Percentiles rank a stretch among this genome's conserved stretches.
Conservation (phyloP, 2,113 vertebrate genomes). For the Chaetodon trifascialis region DNA sequence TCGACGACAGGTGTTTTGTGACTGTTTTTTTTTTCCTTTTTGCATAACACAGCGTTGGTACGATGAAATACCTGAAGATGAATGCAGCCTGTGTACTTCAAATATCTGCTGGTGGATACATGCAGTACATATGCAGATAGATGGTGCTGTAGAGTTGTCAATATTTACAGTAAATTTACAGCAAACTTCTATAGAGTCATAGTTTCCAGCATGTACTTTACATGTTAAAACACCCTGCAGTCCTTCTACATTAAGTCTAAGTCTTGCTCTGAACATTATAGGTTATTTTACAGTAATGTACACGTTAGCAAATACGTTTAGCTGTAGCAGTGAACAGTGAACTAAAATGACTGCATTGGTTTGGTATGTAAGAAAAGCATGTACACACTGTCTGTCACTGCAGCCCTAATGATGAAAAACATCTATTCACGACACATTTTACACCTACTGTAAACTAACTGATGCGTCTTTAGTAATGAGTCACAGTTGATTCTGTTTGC, state of each 20-base stretch:
- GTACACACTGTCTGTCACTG: not conserved
- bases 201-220: not conserved
- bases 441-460: not conserved
- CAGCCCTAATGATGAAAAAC: not conserved
- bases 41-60: constrained; percentile 3
- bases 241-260: constrained; percentile 7
- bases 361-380: not conserved
- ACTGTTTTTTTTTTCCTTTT: not conserved
- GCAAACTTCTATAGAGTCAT: not conserved
- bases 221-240: not conserved
- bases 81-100: not conserved
- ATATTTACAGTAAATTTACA: not conserved
- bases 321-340: not conserved
- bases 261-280: not conserved
- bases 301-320: not conserved
- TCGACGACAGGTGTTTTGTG: constrained; percentile 38
- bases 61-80: not conserved
- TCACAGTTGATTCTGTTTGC: not conserved
- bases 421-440: not conserved
- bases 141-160: not conserved
- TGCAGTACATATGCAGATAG: no score
- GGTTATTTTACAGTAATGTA: no score
- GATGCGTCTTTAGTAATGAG: not conserved
- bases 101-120: no score
- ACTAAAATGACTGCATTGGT: not conserved